Evolutionary conservation across 2,113 vertebrate genomes (phyloP).

Genomic region (Cynoglossus semilaevis): DNA sequence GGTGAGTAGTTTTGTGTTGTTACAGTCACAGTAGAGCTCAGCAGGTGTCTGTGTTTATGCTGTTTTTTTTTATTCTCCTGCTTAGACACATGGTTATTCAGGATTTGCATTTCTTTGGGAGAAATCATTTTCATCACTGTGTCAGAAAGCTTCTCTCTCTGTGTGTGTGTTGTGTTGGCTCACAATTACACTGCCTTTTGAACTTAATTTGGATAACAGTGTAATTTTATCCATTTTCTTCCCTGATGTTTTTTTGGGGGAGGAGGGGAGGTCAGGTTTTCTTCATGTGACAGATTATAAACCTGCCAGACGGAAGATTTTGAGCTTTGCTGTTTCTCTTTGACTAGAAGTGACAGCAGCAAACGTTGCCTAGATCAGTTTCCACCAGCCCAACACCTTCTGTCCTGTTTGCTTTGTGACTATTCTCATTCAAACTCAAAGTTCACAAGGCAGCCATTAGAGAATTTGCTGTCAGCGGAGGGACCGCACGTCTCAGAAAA

Average conservation of each 20-base stretch:
- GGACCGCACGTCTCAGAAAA: constrained; percentile 47
- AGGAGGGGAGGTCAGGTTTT: constrained; percentile 5
- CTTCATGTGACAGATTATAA: constrained; percentile 6
- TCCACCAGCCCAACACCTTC: constrained; percentile 27
- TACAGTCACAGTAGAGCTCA: constrained; percentile 59
- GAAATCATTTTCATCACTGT: no score
- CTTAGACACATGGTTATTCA: no score
- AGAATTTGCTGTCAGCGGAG: constrained; percentile 60
- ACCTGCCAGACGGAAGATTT: constrained; percentile 6
- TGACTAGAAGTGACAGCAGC: constrained; percentile 28
- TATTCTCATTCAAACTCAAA: constrained; percentile 46
- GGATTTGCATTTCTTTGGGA: no score
- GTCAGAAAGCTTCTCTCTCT: no score
- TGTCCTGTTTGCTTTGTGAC: constrained; percentile 59
- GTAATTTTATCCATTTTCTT: constrained; percentile 23
- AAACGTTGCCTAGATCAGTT: constrained; percentile 28
- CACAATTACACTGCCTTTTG: no score
- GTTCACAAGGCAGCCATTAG: constrained; percentile 62
- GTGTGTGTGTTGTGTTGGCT: no score
- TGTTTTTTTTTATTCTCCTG: no score
- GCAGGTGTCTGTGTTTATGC: constrained; percentile 48
- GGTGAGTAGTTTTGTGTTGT: constrained; percentile 60
- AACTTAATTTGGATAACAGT: constrained; percentile 20
- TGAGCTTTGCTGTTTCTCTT: constrained; percentile 19
- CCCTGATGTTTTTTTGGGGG: constrained; percentile 20